Percentiles rank a stretch among this genome's conserved stretches.
phyloP scores from a whole-genome alignment of 1,140 invertebrate species.

The Penaeus indicus region DNA sequence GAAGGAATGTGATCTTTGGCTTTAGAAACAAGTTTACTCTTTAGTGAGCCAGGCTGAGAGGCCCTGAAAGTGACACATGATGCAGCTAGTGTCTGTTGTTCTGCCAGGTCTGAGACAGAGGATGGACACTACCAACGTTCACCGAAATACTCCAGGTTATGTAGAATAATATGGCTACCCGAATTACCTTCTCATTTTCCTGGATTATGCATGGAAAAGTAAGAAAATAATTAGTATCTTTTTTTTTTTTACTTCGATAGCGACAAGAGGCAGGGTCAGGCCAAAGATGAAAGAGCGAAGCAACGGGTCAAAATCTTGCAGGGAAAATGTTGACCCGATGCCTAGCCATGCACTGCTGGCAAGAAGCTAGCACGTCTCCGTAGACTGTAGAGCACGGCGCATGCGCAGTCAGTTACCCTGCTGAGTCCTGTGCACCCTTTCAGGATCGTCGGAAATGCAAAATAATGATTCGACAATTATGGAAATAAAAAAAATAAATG shows the following conservation, averaged over 20 bases:
- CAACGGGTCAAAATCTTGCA: conserved; percentile 34
- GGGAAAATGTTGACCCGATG: conserved; percentile 31
- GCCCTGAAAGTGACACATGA: too few species aligned
- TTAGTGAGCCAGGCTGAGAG: too few species aligned
- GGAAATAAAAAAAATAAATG: background rate
- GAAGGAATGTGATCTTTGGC: too few species aligned
- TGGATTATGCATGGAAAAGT: conserved; percentile 64
- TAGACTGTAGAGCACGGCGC: conserved; percentile 17
- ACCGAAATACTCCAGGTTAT: conserved; percentile 19
- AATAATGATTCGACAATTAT: too few species aligned
- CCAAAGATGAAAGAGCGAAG: conserved; percentile 28
- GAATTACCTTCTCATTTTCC: conserved; percentile 66
- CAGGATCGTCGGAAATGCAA: background rate
- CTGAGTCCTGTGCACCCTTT: conserved; percentile 21
- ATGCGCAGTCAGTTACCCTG: conserved; percentile 23
- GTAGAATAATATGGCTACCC: conserved; percentile 62
- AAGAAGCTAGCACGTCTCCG: conserved; percentile 28
- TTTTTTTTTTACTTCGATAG: conserved; percentile 44
- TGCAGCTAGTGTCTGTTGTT: too few species aligned
- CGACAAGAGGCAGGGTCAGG: conserved; percentile 53
- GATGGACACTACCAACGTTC: background rate
- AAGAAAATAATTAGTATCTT: conserved; percentile 62
- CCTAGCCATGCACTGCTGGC: conserved; percentile 40
- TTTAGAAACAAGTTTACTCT: too few species aligned
- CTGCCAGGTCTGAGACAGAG: conserved; percentile 2